Evolutionary conservation across 2,113 vertebrate genomes (phyloP).

Genomic region (Coregonus clupeaformis): DNA sequence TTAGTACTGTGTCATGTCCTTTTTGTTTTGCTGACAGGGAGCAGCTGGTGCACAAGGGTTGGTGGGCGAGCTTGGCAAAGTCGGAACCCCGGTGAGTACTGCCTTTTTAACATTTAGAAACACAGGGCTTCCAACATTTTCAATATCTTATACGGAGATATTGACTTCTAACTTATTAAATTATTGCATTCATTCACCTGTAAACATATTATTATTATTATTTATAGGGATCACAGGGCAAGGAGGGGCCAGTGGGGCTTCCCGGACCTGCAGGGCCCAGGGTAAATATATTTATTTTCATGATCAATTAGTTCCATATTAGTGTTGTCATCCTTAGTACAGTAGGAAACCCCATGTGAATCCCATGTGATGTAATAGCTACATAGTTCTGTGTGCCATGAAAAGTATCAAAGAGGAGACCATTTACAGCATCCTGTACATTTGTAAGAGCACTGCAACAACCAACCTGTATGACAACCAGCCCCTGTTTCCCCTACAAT

Average conservation of each 20-base stretch:
- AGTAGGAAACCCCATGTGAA: too few relatives aligned
- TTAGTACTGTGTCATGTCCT: not conserved
- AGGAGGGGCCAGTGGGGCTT: constrained; percentile 80
- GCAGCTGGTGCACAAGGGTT: constrained; percentile 87
- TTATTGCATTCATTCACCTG: not conserved
- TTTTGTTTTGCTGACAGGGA: constrained; percentile 73
- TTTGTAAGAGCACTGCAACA: not conserved
- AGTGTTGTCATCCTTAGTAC: too few relatives aligned
- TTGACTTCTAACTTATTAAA: not conserved
- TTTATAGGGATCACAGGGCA: constrained; percentile 83
- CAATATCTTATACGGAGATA: not conserved
- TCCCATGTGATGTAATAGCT: too few relatives aligned
- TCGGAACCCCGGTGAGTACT: constrained; percentile 83
- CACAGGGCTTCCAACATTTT: not conserved
- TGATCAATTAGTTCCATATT: too few relatives aligned
- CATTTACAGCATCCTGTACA: too few relatives aligned
- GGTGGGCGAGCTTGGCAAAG: constrained; percentile 90
- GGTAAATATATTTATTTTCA: constrained; percentile 69
- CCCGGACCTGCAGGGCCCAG: constrained; percentile 83
- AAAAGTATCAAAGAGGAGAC: too few relatives aligned
- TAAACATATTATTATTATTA: not conserved
- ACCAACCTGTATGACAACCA: not conserved
- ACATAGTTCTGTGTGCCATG: too few relatives aligned
- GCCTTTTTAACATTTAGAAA: not conserved
- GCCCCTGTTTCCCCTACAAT: not conserved